These are phyloP conservation scores for Neopipo cinnamomea DNA, from an alignment of 2,113 vertebrate genomes.

Conservation along the genomic window DNA sequence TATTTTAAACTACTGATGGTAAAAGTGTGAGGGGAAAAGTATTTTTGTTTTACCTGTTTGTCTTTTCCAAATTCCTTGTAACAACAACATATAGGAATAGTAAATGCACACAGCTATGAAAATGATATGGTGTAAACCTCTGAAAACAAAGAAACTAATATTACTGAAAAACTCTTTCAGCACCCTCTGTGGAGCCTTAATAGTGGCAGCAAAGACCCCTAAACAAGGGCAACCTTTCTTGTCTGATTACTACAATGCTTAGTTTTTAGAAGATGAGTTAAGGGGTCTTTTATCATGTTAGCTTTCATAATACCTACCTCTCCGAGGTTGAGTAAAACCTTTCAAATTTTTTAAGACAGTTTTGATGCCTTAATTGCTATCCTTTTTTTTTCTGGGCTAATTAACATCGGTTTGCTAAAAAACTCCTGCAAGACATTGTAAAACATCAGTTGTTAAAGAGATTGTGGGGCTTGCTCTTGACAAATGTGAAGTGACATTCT, in stretches of 20 bases:
- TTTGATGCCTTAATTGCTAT: conserved; percentile 60
- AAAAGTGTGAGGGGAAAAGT: background rate
- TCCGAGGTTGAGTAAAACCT: background rate
- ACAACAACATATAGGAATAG: background rate
- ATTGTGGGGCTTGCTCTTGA: conserved; percentile 65
- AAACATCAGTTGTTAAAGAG: conserved; percentile 70
- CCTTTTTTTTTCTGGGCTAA: conserved; percentile 46
- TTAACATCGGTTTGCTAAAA: conserved; percentile 59
- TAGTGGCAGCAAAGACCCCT: background rate
- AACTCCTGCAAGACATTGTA: conserved; percentile 52
- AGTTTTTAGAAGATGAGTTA: background rate
- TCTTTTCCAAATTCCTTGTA: background rate
- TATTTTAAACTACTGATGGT: background rate
- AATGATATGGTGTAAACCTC: background rate
- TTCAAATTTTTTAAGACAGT: conserved; percentile 45
- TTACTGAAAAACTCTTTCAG: background rate
- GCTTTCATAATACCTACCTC: conserved; percentile 14
- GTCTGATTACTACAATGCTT: background rate
- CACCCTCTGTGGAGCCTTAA: background rate
- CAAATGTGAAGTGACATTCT: conserved; percentile 76
- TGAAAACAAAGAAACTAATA: background rate
- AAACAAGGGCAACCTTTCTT: background rate
- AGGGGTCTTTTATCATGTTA: background rate
- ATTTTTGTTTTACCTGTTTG: background rate
- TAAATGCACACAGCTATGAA: background rate